Conservation (phyloP, 2,797 vertebrate genomes). For the Schizopygopsis malacanthus region DNA sequence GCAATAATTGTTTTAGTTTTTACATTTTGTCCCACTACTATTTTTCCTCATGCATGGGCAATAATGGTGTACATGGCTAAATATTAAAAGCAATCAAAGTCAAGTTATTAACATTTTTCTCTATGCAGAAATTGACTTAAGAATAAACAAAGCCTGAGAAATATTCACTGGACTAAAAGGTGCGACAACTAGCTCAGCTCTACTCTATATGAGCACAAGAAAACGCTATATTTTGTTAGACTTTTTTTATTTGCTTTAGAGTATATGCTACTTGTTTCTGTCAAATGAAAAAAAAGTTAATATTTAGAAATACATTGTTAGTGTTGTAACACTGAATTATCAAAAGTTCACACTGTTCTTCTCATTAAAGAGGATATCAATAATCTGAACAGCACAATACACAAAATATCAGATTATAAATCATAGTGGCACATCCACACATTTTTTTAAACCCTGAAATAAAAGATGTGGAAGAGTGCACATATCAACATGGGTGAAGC, state of each 20-base stretch:
- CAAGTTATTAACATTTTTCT: background rate
- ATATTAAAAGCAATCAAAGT: background rate
- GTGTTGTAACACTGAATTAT: constrained; percentile 41
- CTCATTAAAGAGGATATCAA: constrained; percentile 34
- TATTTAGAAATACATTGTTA: constrained; percentile 39
- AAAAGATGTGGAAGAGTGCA: constrained; percentile 41
- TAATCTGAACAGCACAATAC: constrained; percentile 44
- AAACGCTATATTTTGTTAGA: constrained; percentile 14
- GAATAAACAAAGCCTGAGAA: background rate
- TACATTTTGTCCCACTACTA: background rate
- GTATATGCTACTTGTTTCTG: constrained; percentile 22
- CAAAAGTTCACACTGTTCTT: constrained; percentile 30
- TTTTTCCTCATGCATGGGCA: background rate
- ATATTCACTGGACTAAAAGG: background rate
- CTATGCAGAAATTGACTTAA: background rate
- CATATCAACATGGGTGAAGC: constrained; percentile 22
- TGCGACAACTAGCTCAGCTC: background rate
- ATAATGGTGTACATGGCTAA: background rate
- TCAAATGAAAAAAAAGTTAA: constrained; percentile 31
- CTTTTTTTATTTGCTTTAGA: constrained; percentile 46
- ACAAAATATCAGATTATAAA: constrained; percentile 38
- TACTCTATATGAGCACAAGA: background rate
- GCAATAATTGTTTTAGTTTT: background rate
- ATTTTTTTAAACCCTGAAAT: constrained; percentile 46
- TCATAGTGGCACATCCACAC: constrained; percentile 55